Conservation (phyloP, 2,888 invertebrate species). For the Tetranychus piercei region DNA sequence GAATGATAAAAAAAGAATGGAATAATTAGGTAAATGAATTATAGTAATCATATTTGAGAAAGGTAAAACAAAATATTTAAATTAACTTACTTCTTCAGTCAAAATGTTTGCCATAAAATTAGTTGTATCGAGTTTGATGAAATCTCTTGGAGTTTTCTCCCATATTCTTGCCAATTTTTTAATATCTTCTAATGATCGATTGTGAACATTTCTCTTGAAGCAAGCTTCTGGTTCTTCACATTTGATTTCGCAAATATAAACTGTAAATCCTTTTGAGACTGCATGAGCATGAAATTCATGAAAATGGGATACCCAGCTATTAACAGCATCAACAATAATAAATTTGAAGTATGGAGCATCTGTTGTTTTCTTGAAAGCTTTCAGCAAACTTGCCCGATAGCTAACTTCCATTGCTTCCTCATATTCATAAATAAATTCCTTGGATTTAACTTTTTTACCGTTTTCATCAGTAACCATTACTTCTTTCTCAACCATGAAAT, state of each 20-base stretch:
- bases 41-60: no score
- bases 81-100: not conserved
- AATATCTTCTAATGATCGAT: slow-evolving; percentile 57
- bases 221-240: slow-evolving; percentile 54
- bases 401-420: slow-evolving; percentile 62
- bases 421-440: slow-evolving; percentile 66
- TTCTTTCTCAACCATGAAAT: slow-evolving; percentile 61
- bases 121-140: slow-evolving; percentile 49
- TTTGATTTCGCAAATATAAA: slow-evolving; percentile 72
- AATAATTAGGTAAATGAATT: not conserved
- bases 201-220: slow-evolving; percentile 63
- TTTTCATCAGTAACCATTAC: slow-evolving; percentile 38
- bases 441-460: slow-evolving; percentile 46
- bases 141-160: slow-evolving; percentile 59
- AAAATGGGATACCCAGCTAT: slow-evolving; percentile 58
- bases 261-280: slow-evolving; percentile 65
- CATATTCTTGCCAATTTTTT: slow-evolving; percentile 47
- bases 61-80: not conserved
- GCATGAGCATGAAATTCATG: slow-evolving; percentile 74
- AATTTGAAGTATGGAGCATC: slow-evolving; percentile 78
- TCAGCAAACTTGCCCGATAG: slow-evolving; percentile 60
- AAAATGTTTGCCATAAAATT: slow-evolving; percentile 3
- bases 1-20: slow-evolving; percentile 32
- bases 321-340: slow-evolving; percentile 76
- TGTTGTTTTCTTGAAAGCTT: slow-evolving; percentile 73